Base-by-base conservation (phyloP, 2,888 invertebrate species). In the Drosophila histrio region DNA sequence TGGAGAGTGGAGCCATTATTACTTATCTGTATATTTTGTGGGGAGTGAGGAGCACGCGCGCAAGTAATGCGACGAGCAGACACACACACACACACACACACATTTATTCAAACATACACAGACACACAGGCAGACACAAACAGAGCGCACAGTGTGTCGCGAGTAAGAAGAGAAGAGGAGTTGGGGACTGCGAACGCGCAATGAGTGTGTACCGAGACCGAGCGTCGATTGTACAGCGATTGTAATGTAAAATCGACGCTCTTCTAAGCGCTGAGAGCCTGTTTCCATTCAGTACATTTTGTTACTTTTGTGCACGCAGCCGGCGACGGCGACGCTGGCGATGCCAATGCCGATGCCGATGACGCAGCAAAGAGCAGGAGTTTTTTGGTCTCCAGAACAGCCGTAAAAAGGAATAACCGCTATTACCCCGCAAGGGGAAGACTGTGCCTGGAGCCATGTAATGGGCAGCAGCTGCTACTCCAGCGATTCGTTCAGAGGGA, bases 201-300 rank as follows among this genome's bases (percentile, higher is more conserved):
- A 88, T 87, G 86, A 86, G 83, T 56, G 72, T 68, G 85, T 87
- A 86, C 88, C 57, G 87, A 88, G 80, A 73, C 76, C 67, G 63
- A 63, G 46, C 49, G 66, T 76, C 72, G 72, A 79, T 59, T 72
- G 80, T 78, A 83, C 87, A 76, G 74, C 67, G 77, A 74, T 86
- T 90, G 91, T 90, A 90, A 88, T 91, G 91, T 91, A 91, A 91
- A 89, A 85, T 82, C 87, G 67, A 65, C 75, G 65, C 79, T 63
- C 87, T 82, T 49, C 65, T 43, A 41, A 24, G 63, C 66, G 66
- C 92, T 91, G 92, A 17, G 77, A 85, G 89, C 91, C 91, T 91
- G 91, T 87, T 91, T 83, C 75, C 86, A 82, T 91, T 91, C 91
- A 91, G 91, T 91, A 91, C 91, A 91, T 88, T 89, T 90, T 91